Evolutionary conservation across 2,113 vertebrate species (phyloP).

Genomic region (Heteronetta atricapilla): DNA sequence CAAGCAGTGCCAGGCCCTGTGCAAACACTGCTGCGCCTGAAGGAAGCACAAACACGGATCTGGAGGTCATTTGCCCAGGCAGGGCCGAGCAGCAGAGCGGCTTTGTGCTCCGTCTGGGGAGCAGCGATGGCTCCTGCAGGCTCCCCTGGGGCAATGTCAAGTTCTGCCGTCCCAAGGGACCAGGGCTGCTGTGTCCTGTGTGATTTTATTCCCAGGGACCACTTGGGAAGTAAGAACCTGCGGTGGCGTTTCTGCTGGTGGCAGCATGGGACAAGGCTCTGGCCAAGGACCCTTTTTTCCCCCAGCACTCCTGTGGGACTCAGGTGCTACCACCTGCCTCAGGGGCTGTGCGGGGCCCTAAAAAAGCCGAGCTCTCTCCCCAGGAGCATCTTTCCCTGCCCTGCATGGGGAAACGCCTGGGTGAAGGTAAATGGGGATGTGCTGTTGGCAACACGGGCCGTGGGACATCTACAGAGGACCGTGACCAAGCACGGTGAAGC

Average conservation of each 20-base stretch:
- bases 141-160: not conserved
- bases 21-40: not conserved
- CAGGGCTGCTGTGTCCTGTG: not conserved
- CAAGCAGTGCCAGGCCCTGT: not conserved
- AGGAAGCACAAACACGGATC: not conserved
- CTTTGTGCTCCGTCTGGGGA: not conserved
- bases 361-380: not conserved
- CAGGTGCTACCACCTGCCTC: not conserved
- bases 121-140: not conserved
- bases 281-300: not conserved
- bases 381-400: not conserved
- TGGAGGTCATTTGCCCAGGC: not conserved
- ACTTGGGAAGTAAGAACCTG: not conserved
- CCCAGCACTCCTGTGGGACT: not conserved
- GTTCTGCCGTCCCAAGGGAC: not conserved
- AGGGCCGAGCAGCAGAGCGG: not conserved
- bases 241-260: not conserved
- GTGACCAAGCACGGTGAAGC: not conserved
- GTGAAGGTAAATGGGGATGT: not conserved
- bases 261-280: not conserved
- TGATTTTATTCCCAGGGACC: not conserved
- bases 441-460: not conserved
- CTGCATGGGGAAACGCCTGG: too few species aligned
- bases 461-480: not conserved
- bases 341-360: not conserved